phyloP scores from a whole-genome alignment of 2,113 vertebrate species.

The Dipodomys merriami region DNA sequence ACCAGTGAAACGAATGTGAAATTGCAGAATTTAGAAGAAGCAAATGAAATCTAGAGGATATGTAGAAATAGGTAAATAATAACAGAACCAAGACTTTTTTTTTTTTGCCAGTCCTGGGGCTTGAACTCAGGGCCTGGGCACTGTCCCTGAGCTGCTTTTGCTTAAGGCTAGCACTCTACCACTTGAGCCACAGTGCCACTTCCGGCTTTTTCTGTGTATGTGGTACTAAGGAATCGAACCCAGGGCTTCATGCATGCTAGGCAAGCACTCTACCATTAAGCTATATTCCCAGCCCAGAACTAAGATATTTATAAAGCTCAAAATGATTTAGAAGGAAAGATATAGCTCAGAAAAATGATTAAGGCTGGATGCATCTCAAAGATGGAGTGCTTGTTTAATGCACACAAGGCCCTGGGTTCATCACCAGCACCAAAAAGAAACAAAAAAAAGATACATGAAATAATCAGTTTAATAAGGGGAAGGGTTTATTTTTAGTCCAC shows the following conservation, averaged over 20 bases:
- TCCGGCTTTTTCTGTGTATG: too few relatives aligned
- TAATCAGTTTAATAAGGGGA: too few relatives aligned
- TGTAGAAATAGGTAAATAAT: background rate
- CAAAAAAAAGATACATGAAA: background rate
- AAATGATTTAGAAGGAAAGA: background rate
- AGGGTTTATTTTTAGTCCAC: background rate
- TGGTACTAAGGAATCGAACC: too few relatives aligned
- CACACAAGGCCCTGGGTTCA: background rate
- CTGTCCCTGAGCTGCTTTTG: too few relatives aligned
- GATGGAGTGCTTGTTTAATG: too few relatives aligned
- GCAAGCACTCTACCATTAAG: too few relatives aligned
- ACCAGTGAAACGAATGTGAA: background rate
- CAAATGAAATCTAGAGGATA: background rate
- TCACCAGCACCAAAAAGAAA: background rate
- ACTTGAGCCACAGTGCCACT: too few relatives aligned
- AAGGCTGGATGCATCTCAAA: background rate
- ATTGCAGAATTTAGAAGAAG: background rate
- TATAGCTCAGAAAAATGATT: background rate
- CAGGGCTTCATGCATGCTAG: too few relatives aligned
- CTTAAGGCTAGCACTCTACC: too few relatives aligned
- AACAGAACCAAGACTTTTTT: background rate
- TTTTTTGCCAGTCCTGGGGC: too few relatives aligned
- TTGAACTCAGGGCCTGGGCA: too few relatives aligned
- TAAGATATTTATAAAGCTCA: background rate
- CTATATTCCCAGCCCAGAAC: too few relatives aligned